These are phyloP conservation scores for Brachypterus glaber DNA, from an alignment of 2,888 invertebrate species.

Conservation along the genomic window DNA sequence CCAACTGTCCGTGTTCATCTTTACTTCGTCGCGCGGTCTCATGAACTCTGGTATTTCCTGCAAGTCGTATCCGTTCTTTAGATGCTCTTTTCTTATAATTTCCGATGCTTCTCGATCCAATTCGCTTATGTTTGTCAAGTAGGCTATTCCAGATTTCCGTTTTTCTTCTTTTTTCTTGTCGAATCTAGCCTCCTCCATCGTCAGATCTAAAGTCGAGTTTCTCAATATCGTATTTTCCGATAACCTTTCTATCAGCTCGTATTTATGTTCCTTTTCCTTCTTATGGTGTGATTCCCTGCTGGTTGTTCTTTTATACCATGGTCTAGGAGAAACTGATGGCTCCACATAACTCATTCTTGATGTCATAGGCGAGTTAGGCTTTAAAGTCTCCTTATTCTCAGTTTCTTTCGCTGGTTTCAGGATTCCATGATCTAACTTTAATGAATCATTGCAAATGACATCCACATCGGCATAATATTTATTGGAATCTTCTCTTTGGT, in stretches of 20 bases:
- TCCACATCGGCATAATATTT: conserved; percentile 27
- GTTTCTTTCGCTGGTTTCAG: conserved; percentile 39
- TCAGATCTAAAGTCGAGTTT: conserved; percentile 36
- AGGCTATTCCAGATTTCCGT: conserved; percentile 49
- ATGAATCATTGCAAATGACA: conserved; percentile 38
- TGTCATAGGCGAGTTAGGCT: conserved; percentile 20
- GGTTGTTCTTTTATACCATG: conserved; percentile 56
- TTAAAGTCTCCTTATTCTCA: conserved; percentile 18
- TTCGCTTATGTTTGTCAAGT: conserved; percentile 67
- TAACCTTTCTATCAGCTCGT: conserved; percentile 35
- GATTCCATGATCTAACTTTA: conserved; percentile 43
- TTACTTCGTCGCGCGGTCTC: conserved; percentile 33
- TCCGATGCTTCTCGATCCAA: conserved; percentile 69
- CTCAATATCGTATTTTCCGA: conserved; percentile 49
- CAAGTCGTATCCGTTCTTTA: conserved; percentile 19
- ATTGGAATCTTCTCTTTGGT: conserved; percentile 24
- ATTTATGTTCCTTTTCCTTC: conserved; percentile 26
- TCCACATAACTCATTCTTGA: conserved; percentile 31
- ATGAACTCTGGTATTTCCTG: conserved; percentile 37
- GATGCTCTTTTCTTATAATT: conserved; percentile 48
- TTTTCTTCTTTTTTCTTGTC: conserved; percentile 37
- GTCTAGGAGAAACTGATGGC: conserved; percentile 46
- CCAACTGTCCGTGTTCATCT: conserved; percentile 31
- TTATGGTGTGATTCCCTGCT: conserved; percentile 27
- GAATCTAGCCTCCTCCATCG: conserved; percentile 20